Percentiles rank a stretch among this genome's conserved stretches.
Conservation (phyloP, 2,797 vertebrate genomes). For the Steatocranus sp. region DNA sequence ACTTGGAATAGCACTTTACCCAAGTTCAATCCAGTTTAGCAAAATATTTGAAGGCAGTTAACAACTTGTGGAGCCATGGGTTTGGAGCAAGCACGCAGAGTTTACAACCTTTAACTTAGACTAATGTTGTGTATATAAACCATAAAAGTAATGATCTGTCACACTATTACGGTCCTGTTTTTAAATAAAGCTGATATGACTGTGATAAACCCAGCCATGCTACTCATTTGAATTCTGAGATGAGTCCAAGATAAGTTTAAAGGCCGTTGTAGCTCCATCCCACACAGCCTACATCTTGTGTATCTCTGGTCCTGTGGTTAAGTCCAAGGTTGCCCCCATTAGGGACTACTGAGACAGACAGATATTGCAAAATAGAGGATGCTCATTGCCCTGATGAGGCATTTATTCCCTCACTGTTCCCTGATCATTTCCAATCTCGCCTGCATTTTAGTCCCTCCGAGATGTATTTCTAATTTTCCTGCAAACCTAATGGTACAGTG, state of each 20-base stretch:
- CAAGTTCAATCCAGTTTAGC: not conserved
- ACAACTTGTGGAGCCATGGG: not conserved
- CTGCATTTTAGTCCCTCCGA: not conserved
- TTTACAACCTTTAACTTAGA: slow-evolving; percentile 7
- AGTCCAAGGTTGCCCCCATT: not conserved
- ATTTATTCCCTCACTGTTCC: not conserved
- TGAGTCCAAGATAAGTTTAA: not conserved
- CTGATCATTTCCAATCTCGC: not conserved
- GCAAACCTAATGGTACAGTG: not conserved
- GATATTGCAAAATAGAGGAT: not conserved
- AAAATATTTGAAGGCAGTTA: not conserved
- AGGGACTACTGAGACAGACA: not conserved
- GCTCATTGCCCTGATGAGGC: not conserved
- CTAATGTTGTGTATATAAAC: slow-evolving; percentile 13
- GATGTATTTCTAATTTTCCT: not conserved
- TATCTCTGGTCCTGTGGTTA: not conserved
- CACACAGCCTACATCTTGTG: not conserved
- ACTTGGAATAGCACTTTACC: not conserved
- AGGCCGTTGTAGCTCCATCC: not conserved
- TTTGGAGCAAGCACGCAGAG: not conserved
- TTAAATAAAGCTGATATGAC: slow-evolving; percentile 14
- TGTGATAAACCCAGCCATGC: slow-evolving; percentile 20
- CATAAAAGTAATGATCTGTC: slow-evolving; percentile 37
- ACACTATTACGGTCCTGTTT: slow-evolving; percentile 12
- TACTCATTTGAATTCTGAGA: slow-evolving; percentile 5